phyloP scores from a whole-genome alignment of 2,888 invertebrate genomes.

The Trimorus sp. region DNA sequence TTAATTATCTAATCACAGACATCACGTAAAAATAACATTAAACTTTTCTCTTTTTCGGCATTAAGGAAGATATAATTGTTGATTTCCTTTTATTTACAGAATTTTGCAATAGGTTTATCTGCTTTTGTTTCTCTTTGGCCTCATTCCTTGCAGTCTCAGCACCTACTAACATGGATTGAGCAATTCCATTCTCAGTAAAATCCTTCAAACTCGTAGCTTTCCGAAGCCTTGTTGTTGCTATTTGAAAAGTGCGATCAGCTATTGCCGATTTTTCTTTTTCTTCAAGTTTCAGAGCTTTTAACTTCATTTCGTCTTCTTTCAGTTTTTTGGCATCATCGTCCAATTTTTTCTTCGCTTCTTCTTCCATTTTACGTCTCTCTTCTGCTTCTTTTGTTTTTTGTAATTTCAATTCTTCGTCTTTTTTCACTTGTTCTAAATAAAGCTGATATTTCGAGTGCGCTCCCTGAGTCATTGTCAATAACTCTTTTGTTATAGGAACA shows the following conservation, averaged over 20 bases:
- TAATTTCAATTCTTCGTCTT: conserved; percentile 11
- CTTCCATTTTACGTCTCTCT: conserved; percentile 12
- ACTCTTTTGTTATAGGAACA: conserved; percentile 16
- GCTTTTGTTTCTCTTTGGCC: conserved; percentile 7
- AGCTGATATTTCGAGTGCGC: conserved; percentile 6
- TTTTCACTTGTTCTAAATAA: conserved; percentile 13
- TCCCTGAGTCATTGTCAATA: not conserved
- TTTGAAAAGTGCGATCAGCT: conserved; percentile 6
- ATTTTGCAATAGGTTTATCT: not conserved
- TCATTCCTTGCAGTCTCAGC: not conserved
- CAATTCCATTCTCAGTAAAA: conserved; percentile 11
- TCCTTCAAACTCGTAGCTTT: not conserved
- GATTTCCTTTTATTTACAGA: conserved; percentile 9
- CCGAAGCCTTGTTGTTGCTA: not conserved
- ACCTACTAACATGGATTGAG: conserved; percentile 11
- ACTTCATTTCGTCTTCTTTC: conserved; percentile 12
- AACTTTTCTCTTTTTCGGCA: conserved; percentile 6
- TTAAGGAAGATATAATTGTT: not conserved
- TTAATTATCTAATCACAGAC: conserved; percentile 2
- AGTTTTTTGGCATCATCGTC: not conserved
- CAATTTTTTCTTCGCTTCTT: conserved; percentile 16
- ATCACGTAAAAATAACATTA: conserved; percentile 4
- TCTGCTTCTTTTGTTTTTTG: conserved; percentile 11
- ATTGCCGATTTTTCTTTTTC: conserved; percentile 23
- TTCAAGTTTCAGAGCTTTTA: conserved; percentile 21